These are phyloP conservation scores for Petrosia ficiformis DNA, from an alignment of 37 sponge, comb jelly and placozoan genomes.

Conservation along the genomic window DNA sequence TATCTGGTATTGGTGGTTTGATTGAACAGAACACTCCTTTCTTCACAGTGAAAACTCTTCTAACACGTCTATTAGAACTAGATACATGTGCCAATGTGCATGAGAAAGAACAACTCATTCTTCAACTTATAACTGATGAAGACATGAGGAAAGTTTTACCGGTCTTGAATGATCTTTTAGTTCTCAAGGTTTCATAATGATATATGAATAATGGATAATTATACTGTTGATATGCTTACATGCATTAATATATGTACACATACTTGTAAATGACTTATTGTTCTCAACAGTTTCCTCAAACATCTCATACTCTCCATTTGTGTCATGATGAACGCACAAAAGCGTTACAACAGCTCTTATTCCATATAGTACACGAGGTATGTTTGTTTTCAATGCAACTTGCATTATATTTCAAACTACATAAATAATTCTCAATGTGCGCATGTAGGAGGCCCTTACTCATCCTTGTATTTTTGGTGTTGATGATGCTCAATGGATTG, in stretches of 20 bases:
- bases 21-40: slow-evolving; percentile 82
- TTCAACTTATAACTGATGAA: slow-evolving; percentile 52
- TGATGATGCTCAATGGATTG: slow-evolving; percentile 93
- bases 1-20: slow-evolving; percentile 75
- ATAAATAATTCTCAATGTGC: neutral
- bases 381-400: neutral
- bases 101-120: slow-evolving; percentile 70
- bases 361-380: slow-evolving; percentile 72
- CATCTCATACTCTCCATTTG: slow-evolving; percentile 43
- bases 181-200: slow-evolving; percentile 44
- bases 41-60: slow-evolving; percentile 77
- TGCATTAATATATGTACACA: too few relatives aligned
- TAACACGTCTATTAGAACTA: slow-evolving; percentile 72
- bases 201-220: neutral
- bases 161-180: slow-evolving; percentile 76
- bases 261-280: too few relatives aligned
- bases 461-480: slow-evolving; percentile 78
- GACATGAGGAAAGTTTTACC: slow-evolving; percentile 55
- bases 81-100: slow-evolving; percentile 61
- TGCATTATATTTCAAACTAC: too few relatives aligned
- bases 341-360: slow-evolving; percentile 58
- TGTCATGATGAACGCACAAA: slow-evolving; percentile 27
- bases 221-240: neutral
- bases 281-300: slow-evolving; percentile 71
- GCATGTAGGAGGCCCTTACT: slow-evolving; percentile 35